phyloP scores from a whole-genome alignment of 2,113 vertebrate species.

The Parus major region DNA sequence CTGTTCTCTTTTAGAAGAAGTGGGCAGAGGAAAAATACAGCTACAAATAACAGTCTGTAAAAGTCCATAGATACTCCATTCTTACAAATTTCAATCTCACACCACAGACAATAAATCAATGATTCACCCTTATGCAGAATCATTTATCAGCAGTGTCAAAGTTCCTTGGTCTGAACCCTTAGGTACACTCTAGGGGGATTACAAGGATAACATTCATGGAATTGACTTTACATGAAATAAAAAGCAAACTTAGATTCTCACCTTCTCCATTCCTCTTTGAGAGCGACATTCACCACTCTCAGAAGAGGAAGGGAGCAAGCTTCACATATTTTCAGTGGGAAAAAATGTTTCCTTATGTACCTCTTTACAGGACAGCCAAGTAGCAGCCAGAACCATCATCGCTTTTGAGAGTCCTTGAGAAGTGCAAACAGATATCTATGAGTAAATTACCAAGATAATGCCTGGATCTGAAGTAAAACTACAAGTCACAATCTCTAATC shows the following conservation, averaged over 20 bases:
- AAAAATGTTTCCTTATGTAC: background rate
- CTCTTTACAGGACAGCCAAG: background rate
- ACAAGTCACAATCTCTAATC: background rate
- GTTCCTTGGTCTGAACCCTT: background rate
- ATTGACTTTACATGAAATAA: background rate
- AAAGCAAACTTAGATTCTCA: background rate
- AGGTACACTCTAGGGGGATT: background rate
- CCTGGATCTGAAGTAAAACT: background rate
- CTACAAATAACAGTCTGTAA: slow-evolving; percentile 20
- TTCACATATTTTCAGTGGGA: background rate
- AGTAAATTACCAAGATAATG: background rate
- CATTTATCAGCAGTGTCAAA: slow-evolving; percentile 46
- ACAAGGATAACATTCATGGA: slow-evolving; percentile 3
- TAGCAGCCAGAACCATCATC: background rate
- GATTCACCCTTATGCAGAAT: background rate
- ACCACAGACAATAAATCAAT: slow-evolving; percentile 38
- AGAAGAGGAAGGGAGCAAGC: background rate
- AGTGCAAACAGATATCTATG: background rate
- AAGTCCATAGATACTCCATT: background rate
- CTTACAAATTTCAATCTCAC: slow-evolving; percentile 33
- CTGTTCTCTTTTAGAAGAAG: background rate
- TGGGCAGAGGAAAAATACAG: background rate
- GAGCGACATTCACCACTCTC: background rate
- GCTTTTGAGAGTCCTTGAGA: background rate
- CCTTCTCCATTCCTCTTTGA: background rate